phyloP scores from a whole-genome alignment of 2,113 vertebrate genomes.

The Melanerpes aurifrons region DNA sequence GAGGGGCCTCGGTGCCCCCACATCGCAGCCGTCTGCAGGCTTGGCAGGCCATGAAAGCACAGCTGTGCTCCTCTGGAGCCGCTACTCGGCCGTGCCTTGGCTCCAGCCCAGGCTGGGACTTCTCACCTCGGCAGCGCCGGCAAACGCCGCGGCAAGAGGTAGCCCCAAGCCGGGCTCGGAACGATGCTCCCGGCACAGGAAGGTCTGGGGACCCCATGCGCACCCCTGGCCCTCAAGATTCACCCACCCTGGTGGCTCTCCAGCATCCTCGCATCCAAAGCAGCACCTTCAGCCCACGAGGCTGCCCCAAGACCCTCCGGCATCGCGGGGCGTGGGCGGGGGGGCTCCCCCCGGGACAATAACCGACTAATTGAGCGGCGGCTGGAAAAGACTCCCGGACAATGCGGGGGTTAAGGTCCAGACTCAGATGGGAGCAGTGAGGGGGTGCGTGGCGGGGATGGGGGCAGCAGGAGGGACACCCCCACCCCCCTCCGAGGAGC shows the following conservation, averaged over 20 bases:
- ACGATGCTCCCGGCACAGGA: no score
- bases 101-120: not conserved
- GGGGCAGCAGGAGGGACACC: not conserved
- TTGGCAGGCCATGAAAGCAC: not conserved
- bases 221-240: rapidly evolving
- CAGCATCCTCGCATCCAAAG: rapidly evolving
- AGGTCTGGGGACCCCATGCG: rapidly evolving
- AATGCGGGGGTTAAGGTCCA: not conserved
- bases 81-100: not conserved
- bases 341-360: not conserved
- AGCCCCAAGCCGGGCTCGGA: rapidly evolving
- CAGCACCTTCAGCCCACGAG: rapidly evolving
- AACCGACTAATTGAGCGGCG: conserved; percentile 10
- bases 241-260: rapidly evolving
- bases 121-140: not conserved
- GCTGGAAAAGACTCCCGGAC: conserved; percentile 22
- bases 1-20: not conserved
- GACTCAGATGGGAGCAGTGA: not conserved
- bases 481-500: not conserved
- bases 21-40: not conserved
- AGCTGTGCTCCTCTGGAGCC: not conserved
- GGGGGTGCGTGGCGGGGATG: not conserved
- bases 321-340: not conserved
- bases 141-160: not conserved
- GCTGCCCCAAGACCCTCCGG: not conserved